phyloP scores from a whole-genome alignment of 2,888 invertebrate species.

The Calliopum simillimum region DNA sequence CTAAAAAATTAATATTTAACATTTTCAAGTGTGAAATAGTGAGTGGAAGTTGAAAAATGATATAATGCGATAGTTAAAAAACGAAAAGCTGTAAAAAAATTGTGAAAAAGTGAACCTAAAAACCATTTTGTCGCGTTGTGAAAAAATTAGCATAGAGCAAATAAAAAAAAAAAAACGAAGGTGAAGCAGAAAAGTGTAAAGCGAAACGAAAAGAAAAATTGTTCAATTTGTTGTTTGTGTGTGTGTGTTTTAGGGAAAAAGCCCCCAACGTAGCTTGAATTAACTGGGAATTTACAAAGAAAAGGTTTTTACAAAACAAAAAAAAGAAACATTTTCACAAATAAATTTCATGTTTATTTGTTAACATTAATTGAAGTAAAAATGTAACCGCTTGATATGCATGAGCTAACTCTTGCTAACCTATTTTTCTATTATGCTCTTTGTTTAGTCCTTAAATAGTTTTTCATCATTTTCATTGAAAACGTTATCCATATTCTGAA shows the following conservation, averaged over 20 bases:
- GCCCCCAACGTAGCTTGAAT: no score
- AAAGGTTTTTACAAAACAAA: conserved; percentile 2
- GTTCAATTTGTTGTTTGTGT: no score
- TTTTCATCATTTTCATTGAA: no score
- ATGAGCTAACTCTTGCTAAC: background rate
- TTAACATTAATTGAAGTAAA: background rate
- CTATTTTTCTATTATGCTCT: background rate
- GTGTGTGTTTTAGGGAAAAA: no score
- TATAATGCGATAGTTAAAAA: background rate
- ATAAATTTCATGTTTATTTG: background rate
- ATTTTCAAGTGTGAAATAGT: no score
- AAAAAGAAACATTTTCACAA: no score
- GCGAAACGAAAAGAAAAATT: no score
- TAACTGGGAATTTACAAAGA: background rate
- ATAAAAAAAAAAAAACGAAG: conserved; percentile 39
- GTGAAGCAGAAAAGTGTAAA: conserved; percentile 26
- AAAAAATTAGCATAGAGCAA: conserved; percentile 48
- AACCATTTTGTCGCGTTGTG: conserved; percentile 49
- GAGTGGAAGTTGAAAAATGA: no score
- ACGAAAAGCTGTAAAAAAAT: conserved; percentile 1
- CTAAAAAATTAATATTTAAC: no score
- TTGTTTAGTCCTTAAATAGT: no score
- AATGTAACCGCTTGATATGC: no score
- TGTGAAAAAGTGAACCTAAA: background rate
- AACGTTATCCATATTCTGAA: no score